Percentiles rank a stretch among this genome's conserved stretches.
phyloP scores from a whole-genome alignment of 2,113 vertebrate genomes.

The Brachyhypopomus occidentalis region DNA sequence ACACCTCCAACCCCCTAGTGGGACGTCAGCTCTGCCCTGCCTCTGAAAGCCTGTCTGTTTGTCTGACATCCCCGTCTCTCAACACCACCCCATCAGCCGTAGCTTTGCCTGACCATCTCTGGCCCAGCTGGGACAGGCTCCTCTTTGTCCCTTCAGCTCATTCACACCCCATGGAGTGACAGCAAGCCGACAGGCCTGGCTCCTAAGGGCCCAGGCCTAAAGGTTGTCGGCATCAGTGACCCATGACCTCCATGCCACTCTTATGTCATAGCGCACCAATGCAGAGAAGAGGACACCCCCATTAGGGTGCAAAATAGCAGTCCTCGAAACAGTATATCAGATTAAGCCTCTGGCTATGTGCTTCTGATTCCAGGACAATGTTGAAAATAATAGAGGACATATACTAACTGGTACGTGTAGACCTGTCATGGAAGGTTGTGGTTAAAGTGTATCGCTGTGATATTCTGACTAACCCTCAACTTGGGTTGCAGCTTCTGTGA shows the following conservation, averaged over 20 bases:
- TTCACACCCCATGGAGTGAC: constrained; percentile 51
- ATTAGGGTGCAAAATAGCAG: background rate
- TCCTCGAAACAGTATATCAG: background rate
- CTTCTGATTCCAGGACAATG: constrained; percentile 3
- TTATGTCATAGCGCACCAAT: background rate
- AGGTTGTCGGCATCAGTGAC: background rate
- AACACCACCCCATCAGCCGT: constrained; percentile 77
- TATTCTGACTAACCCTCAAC: constrained; percentile 34
- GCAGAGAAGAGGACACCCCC: background rate
- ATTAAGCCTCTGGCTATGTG: background rate
- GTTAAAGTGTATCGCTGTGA: constrained; percentile 15
- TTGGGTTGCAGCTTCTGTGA: constrained; percentile 28
- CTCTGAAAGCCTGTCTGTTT: constrained; percentile 75
- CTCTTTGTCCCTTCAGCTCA: constrained; percentile 65
- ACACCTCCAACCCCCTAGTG: constrained; percentile 37
- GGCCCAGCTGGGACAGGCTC: constrained; percentile 66
- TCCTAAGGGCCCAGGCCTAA: constrained; percentile 53
- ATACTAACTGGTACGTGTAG: background rate
- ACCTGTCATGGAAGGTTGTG: constrained; percentile 6
- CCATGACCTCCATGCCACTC: constrained; percentile 19
- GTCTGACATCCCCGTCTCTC: constrained; percentile 73
- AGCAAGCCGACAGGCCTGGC: constrained; percentile 60
- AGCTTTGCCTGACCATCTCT: constrained; percentile 61
- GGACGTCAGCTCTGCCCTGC: constrained; percentile 63
- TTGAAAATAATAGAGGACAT: background rate